A percentile compares a stretch with the other conserved stretches of the same genome.
phyloP scores from a whole-genome alignment of 2,888 invertebrate species.

The Polietes domitor region DNA sequence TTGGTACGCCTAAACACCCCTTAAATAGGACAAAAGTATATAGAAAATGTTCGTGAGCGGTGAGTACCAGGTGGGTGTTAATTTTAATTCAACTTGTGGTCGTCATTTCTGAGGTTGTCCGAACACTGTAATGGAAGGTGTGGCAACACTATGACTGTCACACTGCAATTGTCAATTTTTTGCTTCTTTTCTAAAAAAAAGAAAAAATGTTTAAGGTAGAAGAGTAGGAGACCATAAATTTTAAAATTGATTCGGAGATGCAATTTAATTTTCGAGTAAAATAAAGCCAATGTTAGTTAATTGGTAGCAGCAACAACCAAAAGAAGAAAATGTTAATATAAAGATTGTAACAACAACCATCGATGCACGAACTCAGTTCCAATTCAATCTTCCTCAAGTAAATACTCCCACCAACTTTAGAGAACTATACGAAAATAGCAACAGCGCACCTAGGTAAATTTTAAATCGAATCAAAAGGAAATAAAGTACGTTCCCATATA shows the following conservation, averaged over 20 bases:
- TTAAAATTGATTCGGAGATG: not conserved
- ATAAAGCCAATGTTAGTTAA: not conserved
- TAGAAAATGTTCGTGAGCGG: too few relatives aligned
- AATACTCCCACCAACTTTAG: conserved; percentile 61
- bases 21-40: too few relatives aligned
- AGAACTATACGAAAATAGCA: not conserved
- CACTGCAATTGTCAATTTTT: not conserved
- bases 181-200: not conserved
- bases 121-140: not conserved
- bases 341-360: not conserved
- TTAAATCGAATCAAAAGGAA: not conserved
- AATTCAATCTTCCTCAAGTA: not conserved
- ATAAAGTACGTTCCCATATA: not conserved
- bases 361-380: conserved; percentile 38
- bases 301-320: not conserved
- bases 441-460: too few relatives aligned
- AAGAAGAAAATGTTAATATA: conserved; percentile 71
- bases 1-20: too few relatives aligned
- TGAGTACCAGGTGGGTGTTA: too few relatives aligned
- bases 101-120: not conserved
- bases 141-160: not conserved
- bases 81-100: too few relatives aligned
- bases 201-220: not conserved
- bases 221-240: conserved; percentile 3
- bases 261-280: not conserved